Evolutionary conservation across 23 tunicate species (phyloP), one percentile per base, ranked within the genome.

Genomic region (Botrylloides violaceus): DNA sequence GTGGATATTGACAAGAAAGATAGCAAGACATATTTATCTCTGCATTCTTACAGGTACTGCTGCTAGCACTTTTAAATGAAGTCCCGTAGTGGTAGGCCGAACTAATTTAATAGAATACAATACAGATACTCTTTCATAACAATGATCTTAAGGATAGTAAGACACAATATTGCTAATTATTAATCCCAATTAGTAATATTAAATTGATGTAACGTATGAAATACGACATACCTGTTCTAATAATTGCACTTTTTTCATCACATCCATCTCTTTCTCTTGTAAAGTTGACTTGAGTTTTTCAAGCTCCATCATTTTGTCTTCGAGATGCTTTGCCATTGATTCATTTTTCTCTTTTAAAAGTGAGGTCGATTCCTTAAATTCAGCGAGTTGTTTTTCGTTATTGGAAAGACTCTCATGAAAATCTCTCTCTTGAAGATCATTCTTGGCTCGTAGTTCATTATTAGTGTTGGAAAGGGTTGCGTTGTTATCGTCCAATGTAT

Each of bases 181-280:
- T n/a, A n/a, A n/a, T n/a, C n/a, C n/a, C n/a, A n/a, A n/a, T n/a
- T n/a, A n/a, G n/a, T n/a, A n/a, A n/a, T n/a, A n/a, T n/a, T n/a
- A n/a, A n/a, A n/a, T n/a, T n/a, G n/a, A n/a, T n/a, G n/a, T n/a
- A n/a, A n/a, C n/a, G n/a, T n/a, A 59, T 23, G 64, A 21, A 26
- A 59, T n/a, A 59, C 32, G n/a, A 63, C 35, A 63, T 4, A 63
- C 70, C 70, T 63, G 70, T 63, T 63, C 70, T 19, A 63, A 34
- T 27, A 63, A 33, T 31, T 63, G 35, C 32, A 33, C 33, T 28
- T 63, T 63, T 9, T 63, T 63, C 34, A 31, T 28, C 32, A 63
- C 70, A 63, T 63, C 70, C 7, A 33, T 23, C 3, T 63, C 70
- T 34, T 63, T 63, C 18, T 29, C 35, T 63, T 63, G 34, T 3